phyloP scores from a whole-genome alignment of 2,113 vertebrate species.

The Chloebia gouldiae region DNA sequence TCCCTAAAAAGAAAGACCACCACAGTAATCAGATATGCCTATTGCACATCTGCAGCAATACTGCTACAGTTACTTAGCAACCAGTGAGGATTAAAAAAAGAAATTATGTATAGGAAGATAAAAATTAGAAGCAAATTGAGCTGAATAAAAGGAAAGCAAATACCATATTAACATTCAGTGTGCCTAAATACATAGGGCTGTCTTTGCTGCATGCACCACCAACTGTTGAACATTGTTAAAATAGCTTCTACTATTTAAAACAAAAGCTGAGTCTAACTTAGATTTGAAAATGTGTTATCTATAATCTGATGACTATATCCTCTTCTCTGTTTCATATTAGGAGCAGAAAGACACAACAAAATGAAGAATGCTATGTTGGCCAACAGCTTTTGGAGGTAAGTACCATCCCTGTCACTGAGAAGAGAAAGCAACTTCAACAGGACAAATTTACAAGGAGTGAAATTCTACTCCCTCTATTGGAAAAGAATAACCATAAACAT shows the following conservation, averaged over 20 bases:
- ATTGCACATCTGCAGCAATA: conserved; percentile 12
- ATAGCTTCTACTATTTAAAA: background rate
- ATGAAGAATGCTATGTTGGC: background rate
- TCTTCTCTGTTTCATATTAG: background rate
- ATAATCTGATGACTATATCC: background rate
- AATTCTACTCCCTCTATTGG: background rate
- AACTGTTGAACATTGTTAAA: background rate
- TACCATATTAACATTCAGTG: background rate
- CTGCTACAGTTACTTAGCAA: conserved; percentile 63
- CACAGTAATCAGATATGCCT: background rate
- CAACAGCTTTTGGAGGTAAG: background rate
- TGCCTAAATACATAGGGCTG: background rate
- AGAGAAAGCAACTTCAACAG: background rate
- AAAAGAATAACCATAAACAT: background rate
- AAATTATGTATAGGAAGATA: background rate
- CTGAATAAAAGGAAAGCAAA: background rate
- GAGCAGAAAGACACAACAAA: background rate
- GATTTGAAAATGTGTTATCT: background rate
- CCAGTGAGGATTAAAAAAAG: background rate
- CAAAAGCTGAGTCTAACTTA: background rate
- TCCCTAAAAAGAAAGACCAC: background rate
- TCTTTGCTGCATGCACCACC: background rate
- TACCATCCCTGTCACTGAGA: background rate
- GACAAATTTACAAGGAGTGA: background rate
- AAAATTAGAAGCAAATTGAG: conserved; percentile 33